Evolutionary conservation across 2,888 invertebrate genomes (phyloP).

Genomic region (Tolmerus cingulatus): DNA sequence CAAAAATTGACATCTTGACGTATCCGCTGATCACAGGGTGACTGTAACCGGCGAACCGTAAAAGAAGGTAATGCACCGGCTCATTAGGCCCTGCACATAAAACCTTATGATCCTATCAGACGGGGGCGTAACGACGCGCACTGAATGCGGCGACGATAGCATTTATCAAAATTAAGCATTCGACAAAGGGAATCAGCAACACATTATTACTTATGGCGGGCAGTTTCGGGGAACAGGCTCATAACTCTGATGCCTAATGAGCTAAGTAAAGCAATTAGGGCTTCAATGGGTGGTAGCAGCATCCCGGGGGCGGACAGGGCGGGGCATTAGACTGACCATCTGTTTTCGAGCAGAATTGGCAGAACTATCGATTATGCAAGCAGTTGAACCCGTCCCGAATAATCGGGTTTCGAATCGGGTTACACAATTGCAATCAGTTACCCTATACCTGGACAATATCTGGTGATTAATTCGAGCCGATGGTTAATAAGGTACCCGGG

Average conservation of each 20-base stretch:
- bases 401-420: background rate
- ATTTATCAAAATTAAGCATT: constrained; percentile 14
- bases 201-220: constrained; percentile 9
- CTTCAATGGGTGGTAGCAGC: background rate
- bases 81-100: background rate
- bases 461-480: background rate
- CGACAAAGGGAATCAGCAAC: constrained; percentile 6
- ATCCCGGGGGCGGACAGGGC: background rate
- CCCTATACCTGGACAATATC: background rate
- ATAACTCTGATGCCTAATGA: constrained; percentile 33
- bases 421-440: background rate
- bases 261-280: constrained; percentile 28
- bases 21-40: background rate
- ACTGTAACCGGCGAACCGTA: background rate
- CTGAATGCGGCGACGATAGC: background rate
- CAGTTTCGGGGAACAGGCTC: background rate
- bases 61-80: background rate
- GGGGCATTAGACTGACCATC: background rate
- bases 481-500: background rate
- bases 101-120: background rate
- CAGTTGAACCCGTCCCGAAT: background rate
- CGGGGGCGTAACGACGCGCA: background rate
- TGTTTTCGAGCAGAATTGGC: background rate
- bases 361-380: background rate
- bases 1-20: background rate